Evolutionary conservation across 2,113 vertebrate genomes (phyloP), one percentile per base, ranked within the genome.

Genomic region (Rhinolophus sinicus): DNA sequence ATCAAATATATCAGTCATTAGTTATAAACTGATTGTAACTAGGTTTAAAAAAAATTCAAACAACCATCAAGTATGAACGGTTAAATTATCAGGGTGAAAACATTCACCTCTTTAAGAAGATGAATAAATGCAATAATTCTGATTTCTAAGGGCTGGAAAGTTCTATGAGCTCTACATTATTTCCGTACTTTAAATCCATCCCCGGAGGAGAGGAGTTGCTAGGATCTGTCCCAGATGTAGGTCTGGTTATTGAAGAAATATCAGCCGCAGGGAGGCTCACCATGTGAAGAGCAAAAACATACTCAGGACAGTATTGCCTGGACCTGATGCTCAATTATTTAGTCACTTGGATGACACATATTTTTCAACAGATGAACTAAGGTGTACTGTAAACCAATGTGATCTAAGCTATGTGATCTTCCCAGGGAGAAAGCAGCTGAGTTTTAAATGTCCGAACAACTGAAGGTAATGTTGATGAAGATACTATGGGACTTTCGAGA

Each of bases 1-100:
- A 94, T 38, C 40, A 95, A 97, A 97, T 6, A 97, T 76, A 95
- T 50, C 94, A 73, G 64, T 92, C 84, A 90, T 97, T 98, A 96
- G 87, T 98, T 97, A 97, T 75, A 85, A 76, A 83, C 87, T 98
- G 88, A 95, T 35, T 84, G 10, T 40, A 95, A 97, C 47, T 47
- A 92, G 90, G 92, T 75, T 73, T 52, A 40, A 87, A 96, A 94
- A 96, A 83, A 96, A 97, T 73, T 94, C 87, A 60, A 81, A n/a
- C 28, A 81, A 95, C 67, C 10, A 92, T 38, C 76, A 96, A 90
- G 95, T 47, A 85, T 90, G 81, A 98, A 97, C 64, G 93, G 93
- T 47, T 88, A 89, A 90, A 89, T n/a, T 86, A 89, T 78, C 96
- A 94, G 33, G 62, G 93, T 84, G 62, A 97, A 97, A 97, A 94